Base-by-base conservation (phyloP, 2,797 vertebrate genomes). In the Petrocephalus schoutedeni region DNA sequence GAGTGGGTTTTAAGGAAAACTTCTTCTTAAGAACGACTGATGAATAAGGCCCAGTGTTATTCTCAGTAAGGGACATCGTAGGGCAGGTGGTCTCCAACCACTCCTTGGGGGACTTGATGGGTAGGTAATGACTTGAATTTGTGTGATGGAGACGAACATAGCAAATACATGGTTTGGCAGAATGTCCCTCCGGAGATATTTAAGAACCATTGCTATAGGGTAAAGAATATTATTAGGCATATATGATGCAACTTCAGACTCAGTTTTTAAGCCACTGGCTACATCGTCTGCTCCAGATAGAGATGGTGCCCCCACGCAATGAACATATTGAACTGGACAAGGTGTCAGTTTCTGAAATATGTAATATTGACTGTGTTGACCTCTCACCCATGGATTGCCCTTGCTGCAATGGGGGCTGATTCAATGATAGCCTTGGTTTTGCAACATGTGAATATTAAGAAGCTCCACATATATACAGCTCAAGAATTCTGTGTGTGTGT, bases 141-240 rank as follows among this genome's bases (percentile, higher is more conserved):
- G 71, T 45, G 16, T n/a, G 36, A 77, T 41, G 71, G 36, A 77
- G 71, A n/a, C 0, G 4, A 74, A n/a, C 71, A 77, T 77, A 45
- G 14, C 16, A 77, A 77, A 77, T 19, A 45, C 16, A 45, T 77
- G 71, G 6, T 8, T n/a, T 77, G 71, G 36, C 71, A 77, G 16
- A 14, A 77, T 36, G 36, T 77, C 71, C 36, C 71, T 77, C 16
- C 1, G 6, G 71, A 77, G 71, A 77, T 14, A 2, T 45, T 45
- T 77, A 77, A 77, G 71, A 45, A n/a, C 71, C 71, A 77, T 77
- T n/a, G 71, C 71, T 77, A 45, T 77, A n/a, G 71, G 36, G 71
- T 77, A 45, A 19, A 77, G 71, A 45, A 77, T 45, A 77, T 45
- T 77, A 77, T 77, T 77, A 45, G 36, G 16, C 64, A 71, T 71